phyloP scores from a whole-genome alignment of 2,113 vertebrate species.

The Scytalopus superciliaris region DNA sequence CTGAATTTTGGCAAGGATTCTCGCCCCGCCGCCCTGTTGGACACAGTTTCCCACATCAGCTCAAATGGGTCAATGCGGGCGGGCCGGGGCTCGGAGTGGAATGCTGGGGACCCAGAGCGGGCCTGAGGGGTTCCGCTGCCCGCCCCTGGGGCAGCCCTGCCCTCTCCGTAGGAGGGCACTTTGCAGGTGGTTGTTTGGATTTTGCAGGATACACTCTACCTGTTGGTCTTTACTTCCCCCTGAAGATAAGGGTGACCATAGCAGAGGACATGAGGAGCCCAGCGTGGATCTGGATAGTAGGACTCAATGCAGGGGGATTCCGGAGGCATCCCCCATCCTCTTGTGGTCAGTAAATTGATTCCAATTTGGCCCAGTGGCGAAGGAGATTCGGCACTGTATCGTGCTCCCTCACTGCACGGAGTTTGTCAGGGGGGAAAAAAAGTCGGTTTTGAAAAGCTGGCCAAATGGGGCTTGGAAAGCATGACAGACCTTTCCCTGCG shows the following conservation, averaged over 20 bases:
- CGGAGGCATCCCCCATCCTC: fast-evolving
- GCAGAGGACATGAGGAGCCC: not conserved
- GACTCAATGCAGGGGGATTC: fast-evolving
- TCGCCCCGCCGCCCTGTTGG: fast-evolving
- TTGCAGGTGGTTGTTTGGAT: not conserved
- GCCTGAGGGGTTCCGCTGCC: fast-evolving
- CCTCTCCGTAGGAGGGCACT: fast-evolving
- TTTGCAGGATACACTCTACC: not conserved
- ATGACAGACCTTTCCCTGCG: not conserved
- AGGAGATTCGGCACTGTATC: not conserved
- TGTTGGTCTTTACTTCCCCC: not conserved
- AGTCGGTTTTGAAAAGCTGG: not conserved
- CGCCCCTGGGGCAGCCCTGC: not conserved
- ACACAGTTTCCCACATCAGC: not conserved
- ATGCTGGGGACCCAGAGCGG: not conserved
- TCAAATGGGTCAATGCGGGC: not conserved
- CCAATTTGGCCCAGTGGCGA: not conserved
- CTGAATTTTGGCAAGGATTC: not conserved
- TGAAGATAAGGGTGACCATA: not conserved
- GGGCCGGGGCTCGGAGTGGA: fast-evolving
- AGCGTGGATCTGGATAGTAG: not conserved
- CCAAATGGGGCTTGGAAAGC: not conserved
- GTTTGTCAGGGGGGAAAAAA: not conserved
- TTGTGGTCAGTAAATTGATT: not conserved
- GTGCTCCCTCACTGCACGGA: not conserved